A percentile compares a stretch with the other conserved stretches of the same genome.
Evolutionary conservation across 2,113 vertebrate genomes (phyloP).

Genomic region (Mustelus asterias): DNA sequence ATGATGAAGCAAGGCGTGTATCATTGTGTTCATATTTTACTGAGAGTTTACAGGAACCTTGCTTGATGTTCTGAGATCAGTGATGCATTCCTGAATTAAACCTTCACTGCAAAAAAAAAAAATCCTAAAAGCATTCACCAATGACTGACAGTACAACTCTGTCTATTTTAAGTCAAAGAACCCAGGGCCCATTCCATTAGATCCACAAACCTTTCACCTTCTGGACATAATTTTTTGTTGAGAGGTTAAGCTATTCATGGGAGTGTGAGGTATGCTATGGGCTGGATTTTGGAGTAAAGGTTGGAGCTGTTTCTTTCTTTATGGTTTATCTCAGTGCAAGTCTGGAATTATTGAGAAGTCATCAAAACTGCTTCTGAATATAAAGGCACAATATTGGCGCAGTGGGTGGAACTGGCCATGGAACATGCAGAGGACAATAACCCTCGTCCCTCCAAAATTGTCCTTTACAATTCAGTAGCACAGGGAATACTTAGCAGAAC

Average conservation of each 20-base stretch:
- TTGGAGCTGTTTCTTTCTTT: background rate
- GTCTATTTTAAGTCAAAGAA: background rate
- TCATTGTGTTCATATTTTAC: background rate
- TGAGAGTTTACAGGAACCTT: background rate
- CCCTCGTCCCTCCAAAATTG: background rate
- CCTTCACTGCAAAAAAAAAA: background rate
- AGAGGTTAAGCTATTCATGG: background rate
- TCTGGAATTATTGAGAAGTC: background rate
- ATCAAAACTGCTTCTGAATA: background rate
- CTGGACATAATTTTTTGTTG: background rate
- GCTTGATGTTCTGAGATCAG: constrained; percentile 3
- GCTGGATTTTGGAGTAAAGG: background rate
- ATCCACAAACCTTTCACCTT: background rate
- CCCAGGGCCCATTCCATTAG: background rate
- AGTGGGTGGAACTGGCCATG: background rate
- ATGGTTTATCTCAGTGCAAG: background rate
- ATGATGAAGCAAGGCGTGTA: background rate
- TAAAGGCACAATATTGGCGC: background rate
- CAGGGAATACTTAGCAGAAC: background rate
- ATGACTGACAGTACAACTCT: background rate
- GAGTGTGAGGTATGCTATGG: background rate
- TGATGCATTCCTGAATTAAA: background rate
- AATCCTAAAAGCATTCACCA: background rate
- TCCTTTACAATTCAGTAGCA: background rate
- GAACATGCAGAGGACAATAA: background rate